Base-by-base conservation (phyloP, 1,140 invertebrate genomes). In the Leptinotarsa lineolata region DNA sequence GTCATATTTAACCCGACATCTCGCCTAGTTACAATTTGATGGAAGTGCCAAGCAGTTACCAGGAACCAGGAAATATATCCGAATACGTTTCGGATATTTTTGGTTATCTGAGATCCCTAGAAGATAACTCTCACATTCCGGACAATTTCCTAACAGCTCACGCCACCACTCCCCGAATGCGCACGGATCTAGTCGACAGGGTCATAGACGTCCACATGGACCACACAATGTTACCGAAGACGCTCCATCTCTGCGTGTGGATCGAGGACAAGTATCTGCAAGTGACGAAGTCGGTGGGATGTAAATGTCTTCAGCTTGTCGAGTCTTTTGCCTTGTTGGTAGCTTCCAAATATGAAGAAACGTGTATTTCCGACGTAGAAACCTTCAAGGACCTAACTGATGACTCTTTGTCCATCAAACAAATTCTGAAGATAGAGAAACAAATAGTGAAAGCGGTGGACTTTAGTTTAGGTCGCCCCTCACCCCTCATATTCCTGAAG, bases 281-380 rank as follows among this genome's bases (percentile, higher is more conserved):
- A 90, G 84, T 74, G 60, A 77, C 75, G 74, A 90, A 89, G 75
- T 81, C 75, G 82, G 87, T 84, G 76, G 85, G 78, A 81, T 87
- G 72, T 88, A 94, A 76, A 85, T 89, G 74, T 87, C 86, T 99
- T 46, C 97, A 99, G 84, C 86, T 99, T 59, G 94, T 98, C 48
- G 97, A 97, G 1, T 92, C 96, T 0, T 92, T 96, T 3, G 92
- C 95, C 1, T 91, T 99, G 89, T 93, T 96, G 77, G 91, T 99
- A 72, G 96, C 97, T 13, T 91, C 92, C 77, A 99, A 99, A 84
- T 99, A 97, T 81, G 97, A 99, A 86, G 97, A 99, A 87, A 94
- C 97, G 81, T 95, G 93, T 80, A 88, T 92, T 5, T 96, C 96
- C 4, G 93, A 95, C 70, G 89, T 98, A 30, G 86, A 85, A 2